Evolutionary conservation across 1,140 invertebrate species (phyloP).

Genomic region (Megalonaias nervosa): DNA sequence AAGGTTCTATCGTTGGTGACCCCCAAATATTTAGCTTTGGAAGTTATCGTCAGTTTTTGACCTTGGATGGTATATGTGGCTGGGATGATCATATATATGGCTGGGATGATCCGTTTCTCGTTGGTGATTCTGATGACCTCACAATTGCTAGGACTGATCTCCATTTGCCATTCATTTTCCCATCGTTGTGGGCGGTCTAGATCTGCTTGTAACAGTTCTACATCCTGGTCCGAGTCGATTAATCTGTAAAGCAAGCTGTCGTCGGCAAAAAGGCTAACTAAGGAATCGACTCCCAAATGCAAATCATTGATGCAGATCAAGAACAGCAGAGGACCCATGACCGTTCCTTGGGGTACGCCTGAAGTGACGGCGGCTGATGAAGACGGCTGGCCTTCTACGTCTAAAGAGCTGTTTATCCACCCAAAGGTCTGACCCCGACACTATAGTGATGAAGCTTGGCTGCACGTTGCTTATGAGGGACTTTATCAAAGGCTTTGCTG

Average conservation of each 20-base stretch:
- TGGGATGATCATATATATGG: too few relatives aligned
- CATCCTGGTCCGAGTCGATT: neutral
- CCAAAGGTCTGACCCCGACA: neutral
- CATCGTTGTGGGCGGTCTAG: slow-evolving; percentile 13
- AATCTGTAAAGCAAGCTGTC: slow-evolving; percentile 4
- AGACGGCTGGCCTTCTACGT: neutral
- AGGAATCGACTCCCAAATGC: neutral
- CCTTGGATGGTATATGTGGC: too few relatives aligned
- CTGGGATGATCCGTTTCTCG: too few relatives aligned
- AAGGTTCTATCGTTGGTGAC: too few relatives aligned
- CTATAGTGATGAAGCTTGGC: neutral
- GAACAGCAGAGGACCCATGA: too few relatives aligned
- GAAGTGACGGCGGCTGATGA: neutral
- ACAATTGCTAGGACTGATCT: slow-evolving; percentile 16
- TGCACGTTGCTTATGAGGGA: neutral
- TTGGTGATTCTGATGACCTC: slow-evolving; percentile 5
- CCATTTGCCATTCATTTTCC: slow-evolving; percentile 29
- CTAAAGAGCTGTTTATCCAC: slow-evolving; percentile 13
- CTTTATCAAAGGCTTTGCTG: neutral
- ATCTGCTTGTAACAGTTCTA: slow-evolving; percentile 15
- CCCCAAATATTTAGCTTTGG: too few relatives aligned
- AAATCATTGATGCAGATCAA: neutral
- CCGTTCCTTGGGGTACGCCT: too few relatives aligned
- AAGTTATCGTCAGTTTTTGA: too few relatives aligned
- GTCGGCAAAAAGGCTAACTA: slow-evolving; percentile 16